A percentile compares a stretch with the other conserved stretches of the same genome.
These are phyloP conservation scores for Lasioglossum villosulum DNA, from an alignment of 2,888 invertebrate genomes.

Conservation along the genomic window DNA sequence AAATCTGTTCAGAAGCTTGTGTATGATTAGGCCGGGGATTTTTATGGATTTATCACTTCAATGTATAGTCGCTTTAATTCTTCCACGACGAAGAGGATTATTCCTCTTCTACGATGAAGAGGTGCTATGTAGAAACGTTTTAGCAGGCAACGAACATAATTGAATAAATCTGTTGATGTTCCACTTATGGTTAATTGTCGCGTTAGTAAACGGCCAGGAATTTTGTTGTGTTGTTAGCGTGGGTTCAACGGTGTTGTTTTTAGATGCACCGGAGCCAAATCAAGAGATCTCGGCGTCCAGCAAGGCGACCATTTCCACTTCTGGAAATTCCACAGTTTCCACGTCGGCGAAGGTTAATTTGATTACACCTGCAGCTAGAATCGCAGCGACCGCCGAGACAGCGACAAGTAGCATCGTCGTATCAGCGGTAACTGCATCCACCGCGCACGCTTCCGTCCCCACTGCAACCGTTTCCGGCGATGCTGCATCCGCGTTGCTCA, in stretches of 20 bases:
- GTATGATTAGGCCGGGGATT: too few species aligned
- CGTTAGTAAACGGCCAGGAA: neutral
- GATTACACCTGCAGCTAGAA: slow-evolving; percentile 33
- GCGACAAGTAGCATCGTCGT: slow-evolving; percentile 49
- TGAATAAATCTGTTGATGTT: too few species aligned
- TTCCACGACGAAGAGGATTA: too few species aligned
- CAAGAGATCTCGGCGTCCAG: slow-evolving; percentile 13
- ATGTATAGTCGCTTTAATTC: too few species aligned
- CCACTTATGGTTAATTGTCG: neutral
- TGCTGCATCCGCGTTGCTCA: slow-evolving; percentile 24
- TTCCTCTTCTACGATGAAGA: too few species aligned
- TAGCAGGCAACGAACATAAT: too few species aligned
- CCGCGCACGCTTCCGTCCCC: slow-evolving; percentile 68
- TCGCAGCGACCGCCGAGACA: slow-evolving; percentile 26
- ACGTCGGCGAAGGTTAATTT: slow-evolving; percentile 48
- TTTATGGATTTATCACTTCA: too few species aligned
- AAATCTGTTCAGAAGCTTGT: too few species aligned
- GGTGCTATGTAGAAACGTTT: too few species aligned
- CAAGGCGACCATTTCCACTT: slow-evolving; percentile 15
- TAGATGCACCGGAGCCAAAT: slow-evolving; percentile 17
- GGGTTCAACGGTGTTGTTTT: neutral
- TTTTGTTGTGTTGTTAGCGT: neutral
- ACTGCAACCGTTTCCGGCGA: slow-evolving; percentile 68
- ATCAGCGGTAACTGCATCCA: slow-evolving; percentile 61
- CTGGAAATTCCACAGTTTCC: slow-evolving; percentile 27